A percentile compares a stretch with the other conserved stretches of the same genome.
These are phyloP conservation scores for Sapajus apella DNA, from an alignment of 2,113 vertebrate species.

Conservation along the genomic window DNA sequence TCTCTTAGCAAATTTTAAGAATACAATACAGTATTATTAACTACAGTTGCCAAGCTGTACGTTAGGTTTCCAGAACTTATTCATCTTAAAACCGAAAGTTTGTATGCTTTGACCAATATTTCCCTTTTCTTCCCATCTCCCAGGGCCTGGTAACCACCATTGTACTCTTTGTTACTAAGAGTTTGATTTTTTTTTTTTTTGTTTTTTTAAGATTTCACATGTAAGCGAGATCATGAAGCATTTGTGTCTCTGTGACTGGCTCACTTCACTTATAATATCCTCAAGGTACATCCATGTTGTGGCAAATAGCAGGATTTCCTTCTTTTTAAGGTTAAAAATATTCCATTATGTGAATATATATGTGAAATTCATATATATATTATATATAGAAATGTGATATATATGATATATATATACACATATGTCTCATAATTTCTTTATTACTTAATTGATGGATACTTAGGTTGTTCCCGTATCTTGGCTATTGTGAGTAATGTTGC, in stretches of 20 bases:
- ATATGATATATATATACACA: too few relatives aligned
- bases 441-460: background rate
- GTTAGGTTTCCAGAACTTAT: background rate
- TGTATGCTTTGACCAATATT: background rate
- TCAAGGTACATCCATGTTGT: background rate
- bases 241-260: background rate
- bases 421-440: background rate
- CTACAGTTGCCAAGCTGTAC: background rate
- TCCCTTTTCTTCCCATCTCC: background rate
- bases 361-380: too few relatives aligned
- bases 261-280: background rate
- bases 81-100: background rate
- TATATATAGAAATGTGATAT: too few relatives aligned
- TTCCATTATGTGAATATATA: background rate
- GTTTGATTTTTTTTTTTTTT: background rate
- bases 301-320: background rate
- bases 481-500: background rate
- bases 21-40: background rate
- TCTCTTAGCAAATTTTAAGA: background rate
- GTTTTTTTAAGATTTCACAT: background rate
- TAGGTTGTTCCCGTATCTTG: background rate
- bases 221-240: background rate
- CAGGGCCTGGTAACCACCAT: background rate
- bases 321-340: background rate
- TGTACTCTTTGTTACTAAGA: background rate